Base-by-base conservation (phyloP, 1,140 invertebrate genomes). In the Drosophila truncata region DNA sequence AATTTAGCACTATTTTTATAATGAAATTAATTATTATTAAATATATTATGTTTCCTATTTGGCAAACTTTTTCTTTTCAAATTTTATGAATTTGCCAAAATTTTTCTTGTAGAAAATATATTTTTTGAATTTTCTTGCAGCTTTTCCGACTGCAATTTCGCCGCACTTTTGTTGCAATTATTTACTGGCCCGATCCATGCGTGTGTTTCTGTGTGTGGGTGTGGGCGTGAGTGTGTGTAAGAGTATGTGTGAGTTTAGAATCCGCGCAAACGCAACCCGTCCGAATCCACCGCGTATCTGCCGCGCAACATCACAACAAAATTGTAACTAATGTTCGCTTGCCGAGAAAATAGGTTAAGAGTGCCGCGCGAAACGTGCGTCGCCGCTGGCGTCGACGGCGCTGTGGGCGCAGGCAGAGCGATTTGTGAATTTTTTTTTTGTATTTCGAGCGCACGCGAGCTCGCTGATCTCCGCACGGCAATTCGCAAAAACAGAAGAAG, bases 271-370 rank as follows among this genome's bases (percentile, higher is more conserved):
- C 82, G 83, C 77, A 80, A 80, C 70, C 77, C 87, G 87, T 91
- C 86, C 86, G 87, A 83, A 71, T 82, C 84, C 84, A 75, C 81
- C 82, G 81, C 85, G 85, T 91, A 90, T 90, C 85, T 90, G 86
- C 84, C 87, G 90, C 87, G 82, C 87, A 91, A 90, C 87, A 91
- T 91, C 86, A 91, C 86, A 91, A 91, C 86, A 91, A 91, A 90
- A 90, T 91, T 90, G 86, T 91, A 91, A 91, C 87, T 91, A 91
- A 91, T 83, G 86, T 78, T 87, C 78, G 66, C 57, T 41, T 82
- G 69, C 80, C 87, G 88, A 91, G 88, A 91, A 91, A 91, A 91
- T 91, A 91, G 87, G 87, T 91, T 91, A 91, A 91, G 87, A 91
- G 87, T 91, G 83, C 79, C 79, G 85, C 85, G 85, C 85, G 88